phyloP scores from a whole-genome alignment of 2,113 vertebrate genomes.

The Tenrec ecaudatus region DNA sequence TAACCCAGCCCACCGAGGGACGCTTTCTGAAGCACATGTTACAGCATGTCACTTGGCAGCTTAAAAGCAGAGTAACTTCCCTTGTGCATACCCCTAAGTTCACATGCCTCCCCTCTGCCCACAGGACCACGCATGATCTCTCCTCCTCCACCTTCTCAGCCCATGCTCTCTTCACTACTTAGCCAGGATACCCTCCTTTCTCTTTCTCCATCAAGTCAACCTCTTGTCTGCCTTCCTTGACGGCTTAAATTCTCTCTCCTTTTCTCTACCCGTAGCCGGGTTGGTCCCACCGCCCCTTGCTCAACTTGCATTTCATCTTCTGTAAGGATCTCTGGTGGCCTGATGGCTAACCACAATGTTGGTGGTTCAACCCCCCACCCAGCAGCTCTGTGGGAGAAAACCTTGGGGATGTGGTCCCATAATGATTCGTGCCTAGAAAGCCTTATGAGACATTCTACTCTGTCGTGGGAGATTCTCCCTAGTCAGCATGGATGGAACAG shows the following conservation, averaged over 20 bases:
- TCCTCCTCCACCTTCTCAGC: neutral
- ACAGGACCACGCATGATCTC: accelerated
- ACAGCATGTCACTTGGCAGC: neutral
- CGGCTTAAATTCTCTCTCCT: neutral
- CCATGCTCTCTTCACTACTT: neutral
- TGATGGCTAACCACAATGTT: neutral
- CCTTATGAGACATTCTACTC: neutral
- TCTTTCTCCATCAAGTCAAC: neutral
- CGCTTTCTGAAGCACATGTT: slow-evolving; percentile 5
- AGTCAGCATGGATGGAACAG: neutral
- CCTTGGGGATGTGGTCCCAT: neutral
- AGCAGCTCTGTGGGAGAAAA: neutral
- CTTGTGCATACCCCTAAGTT: neutral
- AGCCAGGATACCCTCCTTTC: neutral
- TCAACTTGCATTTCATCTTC: neutral
- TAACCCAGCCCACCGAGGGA: neutral
- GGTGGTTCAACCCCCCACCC: neutral
- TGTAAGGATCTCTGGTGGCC: neutral
- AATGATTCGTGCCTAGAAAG: neutral
- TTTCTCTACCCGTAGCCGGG: neutral
- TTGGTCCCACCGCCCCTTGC: neutral
- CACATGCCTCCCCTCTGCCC: neutral
- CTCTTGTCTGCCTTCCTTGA: neutral
- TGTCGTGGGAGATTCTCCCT: neutral
- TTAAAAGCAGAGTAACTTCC: neutral